Evolutionary conservation across 2,888 invertebrate species (phyloP), one percentile per base, ranked within the genome.

Genomic region (Xestia c-nigrum): DNA sequence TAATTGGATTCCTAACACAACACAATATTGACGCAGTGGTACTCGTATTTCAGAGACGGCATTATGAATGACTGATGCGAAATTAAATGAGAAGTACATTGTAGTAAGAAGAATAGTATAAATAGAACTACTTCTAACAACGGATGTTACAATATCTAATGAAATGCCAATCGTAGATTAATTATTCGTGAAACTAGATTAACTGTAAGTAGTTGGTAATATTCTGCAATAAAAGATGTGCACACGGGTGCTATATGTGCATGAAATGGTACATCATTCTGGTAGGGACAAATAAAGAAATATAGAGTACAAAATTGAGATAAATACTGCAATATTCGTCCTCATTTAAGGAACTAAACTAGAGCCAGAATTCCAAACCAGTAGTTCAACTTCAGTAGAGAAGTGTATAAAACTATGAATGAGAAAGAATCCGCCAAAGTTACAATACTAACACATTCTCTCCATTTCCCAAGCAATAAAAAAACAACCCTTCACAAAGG

Each of bases 1-100:
- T 87, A 76, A 85, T 85, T 80, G 75, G 59, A 77, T 81, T 80
- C 80, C 59, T 47, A 78, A 75, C 78, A 67, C 80, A 74, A 61
- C 21, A 73, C 65, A 76, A 84, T 72, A 72, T 86, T 64, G 76
- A 76, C 64, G 63, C 72, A 69, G 40, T 59, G 69, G 70, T 72
- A n/a, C n/a, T n/a, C n/a, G n/a, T n/a, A 74, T 86, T 84, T 65
- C 52, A 78, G 61, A 72, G 46, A 16, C 21, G 19, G 68, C 52
- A 72, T 67, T 81, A 72, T 72, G 64, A 76, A 84, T 75, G 57
- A 59, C 21, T 85, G 24, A 76, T 81, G 71, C 68, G 19, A 83
- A 77, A 73, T 74, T 70, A 71, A 81, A 85, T 72, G 40, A 72
- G 47, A 59, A 55, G 7, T 68, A 65, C 46, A 19, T 52, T 63